Evolutionary conservation across 2,888 invertebrate species (phyloP), one percentile per base, ranked within the genome.

Genomic region (Tetropium fuscum): DNA sequence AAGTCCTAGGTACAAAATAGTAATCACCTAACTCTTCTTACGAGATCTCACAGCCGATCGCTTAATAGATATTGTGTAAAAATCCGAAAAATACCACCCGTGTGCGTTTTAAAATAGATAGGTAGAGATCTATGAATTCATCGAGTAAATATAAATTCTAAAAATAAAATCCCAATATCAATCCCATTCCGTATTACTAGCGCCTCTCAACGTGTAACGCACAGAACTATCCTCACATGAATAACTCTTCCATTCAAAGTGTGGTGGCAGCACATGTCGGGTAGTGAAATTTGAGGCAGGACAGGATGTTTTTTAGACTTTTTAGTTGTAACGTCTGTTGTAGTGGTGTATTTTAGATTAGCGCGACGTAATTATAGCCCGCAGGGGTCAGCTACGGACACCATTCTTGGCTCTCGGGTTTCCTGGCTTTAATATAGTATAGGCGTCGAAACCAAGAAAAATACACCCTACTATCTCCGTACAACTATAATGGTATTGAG

Each of bases 301-400:
- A n/a, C n/a, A n/a, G n/a, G 10, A 30, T 10, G 25, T 15, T 44
- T n/a, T n/a, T n/a, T 36, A 15, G 48, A 15, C 36, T 48, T 20
- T 25, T 36, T 20, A 36, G 48, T 48, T 19, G 20, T 36, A 38
- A 36, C 22, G 48, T 15, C 22, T 36, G 48, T 20, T 22, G 48
- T 22, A 48, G 48, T 25, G 36, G 48, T 22, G 13, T 48, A 48
- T 48, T 48, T 48, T 36, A 36, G 48, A 22, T 22, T 36, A 36
- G 22, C 48, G 44, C 11, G 45, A 18, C 15, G 10, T 48, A 48
- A 48, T 48, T 48, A 48, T 48, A 48, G 36, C 34, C 7, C n/a
- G n/a, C 22, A 30, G 36, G 48, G 36, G 36, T 48, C 36, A 36
- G 36, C 32, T 36, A 48, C 22, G 34, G 48, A 36, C 48, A 36